Conservation (phyloP, 1,140 invertebrate genomes). For the Globodera rostochiensis region DNA sequence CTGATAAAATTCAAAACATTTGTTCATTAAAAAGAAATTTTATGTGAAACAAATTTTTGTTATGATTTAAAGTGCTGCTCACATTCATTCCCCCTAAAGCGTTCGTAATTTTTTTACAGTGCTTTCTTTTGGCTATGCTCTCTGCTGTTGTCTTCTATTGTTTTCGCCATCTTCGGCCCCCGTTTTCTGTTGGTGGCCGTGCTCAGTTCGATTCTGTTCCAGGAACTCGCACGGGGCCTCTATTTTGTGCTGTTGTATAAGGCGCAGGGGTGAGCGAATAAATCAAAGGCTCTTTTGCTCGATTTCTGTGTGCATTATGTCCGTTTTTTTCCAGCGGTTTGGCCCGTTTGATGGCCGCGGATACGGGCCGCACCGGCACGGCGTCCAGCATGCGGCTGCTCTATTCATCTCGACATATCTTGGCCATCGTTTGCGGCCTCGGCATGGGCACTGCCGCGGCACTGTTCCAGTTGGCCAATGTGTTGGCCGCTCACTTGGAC, state of each 20-base stretch:
- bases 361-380: conserved; percentile 27
- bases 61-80: too few species aligned
- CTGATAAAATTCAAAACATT: too few species aligned
- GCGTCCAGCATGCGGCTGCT: conserved; percentile 41
- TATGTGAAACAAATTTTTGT: too few species aligned
- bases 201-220: conserved; percentile 39
- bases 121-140: conserved; percentile 50
- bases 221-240: conserved; percentile 40
- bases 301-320: not conserved
- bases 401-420: conserved; percentile 50
- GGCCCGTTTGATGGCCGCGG: conserved; percentile 44
- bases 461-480: conserved; percentile 48
- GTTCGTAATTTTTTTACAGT: conserved; percentile 23
- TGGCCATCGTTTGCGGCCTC: conserved; percentile 53
- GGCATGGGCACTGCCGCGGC: conserved; percentile 54
- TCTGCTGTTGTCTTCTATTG: conserved; percentile 39
- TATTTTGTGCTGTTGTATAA: conserved; percentile 49
- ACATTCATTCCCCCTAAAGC: not conserved
- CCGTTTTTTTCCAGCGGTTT: conserved; percentile 31
- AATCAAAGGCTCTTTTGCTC: not conserved
- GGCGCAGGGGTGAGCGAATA: conserved; percentile 36
- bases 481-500: conserved; percentile 45
- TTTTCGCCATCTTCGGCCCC: conserved; percentile 29
- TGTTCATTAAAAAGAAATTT: too few species aligned
- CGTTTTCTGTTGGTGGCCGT: conserved; percentile 28